phyloP scores from a whole-genome alignment of 2,797 vertebrate genomes.

The Vespertilio murinus region DNA sequence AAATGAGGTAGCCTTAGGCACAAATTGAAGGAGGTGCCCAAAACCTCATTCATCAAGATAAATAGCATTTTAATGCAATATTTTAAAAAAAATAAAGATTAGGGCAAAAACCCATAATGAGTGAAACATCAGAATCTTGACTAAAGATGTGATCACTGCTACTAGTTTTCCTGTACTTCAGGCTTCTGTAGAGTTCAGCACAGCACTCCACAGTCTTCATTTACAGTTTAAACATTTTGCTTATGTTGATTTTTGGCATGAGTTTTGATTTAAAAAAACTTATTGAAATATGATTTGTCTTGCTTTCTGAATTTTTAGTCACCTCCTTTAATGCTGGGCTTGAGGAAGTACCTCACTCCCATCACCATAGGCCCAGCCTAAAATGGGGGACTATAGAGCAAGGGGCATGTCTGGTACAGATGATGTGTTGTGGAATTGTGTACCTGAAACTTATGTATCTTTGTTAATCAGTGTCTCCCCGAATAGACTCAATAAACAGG shows the following conservation, averaged over 20 bases:
- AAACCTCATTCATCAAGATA: background rate
- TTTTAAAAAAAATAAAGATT: constrained; percentile 1
- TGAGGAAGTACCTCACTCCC: background rate
- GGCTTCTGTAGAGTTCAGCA: background rate
- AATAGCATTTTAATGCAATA: constrained; percentile 17
- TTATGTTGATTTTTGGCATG: background rate
- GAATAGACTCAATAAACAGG: background rate
- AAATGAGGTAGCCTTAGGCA: background rate
- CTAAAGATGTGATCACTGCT: background rate
- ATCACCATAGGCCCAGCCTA: too few relatives aligned
- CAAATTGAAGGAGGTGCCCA: background rate
- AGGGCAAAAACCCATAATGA: background rate
- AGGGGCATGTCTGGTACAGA: background rate
- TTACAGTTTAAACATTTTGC: background rate
- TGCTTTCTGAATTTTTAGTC: background rate
- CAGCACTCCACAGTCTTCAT: background rate
- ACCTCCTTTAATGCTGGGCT: background rate
- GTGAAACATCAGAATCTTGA: background rate
- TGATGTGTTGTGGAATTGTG: background rate
- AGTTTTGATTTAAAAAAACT: background rate
- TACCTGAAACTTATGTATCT: background rate
- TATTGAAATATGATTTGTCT: background rate
- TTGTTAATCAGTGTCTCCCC: background rate
- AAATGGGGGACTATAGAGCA: background rate
- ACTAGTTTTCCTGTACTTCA: background rate